phyloP scores from a whole-genome alignment of 2,797 vertebrate species.

The Anas flavirostris region DNA sequence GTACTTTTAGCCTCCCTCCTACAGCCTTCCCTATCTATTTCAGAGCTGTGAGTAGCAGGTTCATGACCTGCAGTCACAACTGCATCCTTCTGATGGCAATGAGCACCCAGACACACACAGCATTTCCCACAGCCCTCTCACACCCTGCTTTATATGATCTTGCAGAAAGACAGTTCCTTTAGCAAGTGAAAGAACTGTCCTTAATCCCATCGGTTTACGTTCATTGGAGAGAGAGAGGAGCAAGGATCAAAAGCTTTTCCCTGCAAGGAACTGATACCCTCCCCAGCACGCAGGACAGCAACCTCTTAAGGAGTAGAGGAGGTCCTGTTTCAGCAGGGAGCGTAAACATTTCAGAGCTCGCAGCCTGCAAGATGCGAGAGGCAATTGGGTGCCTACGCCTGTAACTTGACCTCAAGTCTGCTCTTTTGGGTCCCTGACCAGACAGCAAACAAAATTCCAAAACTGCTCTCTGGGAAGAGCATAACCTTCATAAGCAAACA shows the following conservation, averaged over 20 bases:
- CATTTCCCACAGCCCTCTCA: not conserved
- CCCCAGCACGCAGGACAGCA: conserved; percentile 51
- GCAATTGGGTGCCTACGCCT: not conserved
- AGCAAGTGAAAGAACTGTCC: not conserved
- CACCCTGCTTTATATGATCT: not conserved
- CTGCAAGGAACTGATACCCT: not conserved
- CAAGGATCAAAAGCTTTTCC: not conserved
- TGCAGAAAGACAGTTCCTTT: not conserved
- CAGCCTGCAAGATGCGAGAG: not conserved
- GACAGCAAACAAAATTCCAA: not conserved
- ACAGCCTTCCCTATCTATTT: not conserved
- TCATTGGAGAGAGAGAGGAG: not conserved
- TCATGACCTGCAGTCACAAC: not conserved
- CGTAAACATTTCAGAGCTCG: not conserved
- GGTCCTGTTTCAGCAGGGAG: accelerated
- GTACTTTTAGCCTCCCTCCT: not conserved
- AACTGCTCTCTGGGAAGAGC: not conserved
- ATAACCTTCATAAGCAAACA: not conserved
- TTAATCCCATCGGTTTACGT: not conserved
- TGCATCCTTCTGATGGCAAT: not conserved
- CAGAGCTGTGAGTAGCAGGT: not conserved
- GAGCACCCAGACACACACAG: accelerated
- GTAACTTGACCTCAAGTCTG: not conserved
- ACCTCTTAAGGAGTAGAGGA: not conserved
- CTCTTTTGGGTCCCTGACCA: not conserved